A percentile compares a stretch with the other conserved stretches of the same genome.
These are phyloP conservation scores for Cyphomyrus discorhynchus DNA, from an alignment of 2,113 vertebrate genomes.

Conservation along the genomic window DNA sequence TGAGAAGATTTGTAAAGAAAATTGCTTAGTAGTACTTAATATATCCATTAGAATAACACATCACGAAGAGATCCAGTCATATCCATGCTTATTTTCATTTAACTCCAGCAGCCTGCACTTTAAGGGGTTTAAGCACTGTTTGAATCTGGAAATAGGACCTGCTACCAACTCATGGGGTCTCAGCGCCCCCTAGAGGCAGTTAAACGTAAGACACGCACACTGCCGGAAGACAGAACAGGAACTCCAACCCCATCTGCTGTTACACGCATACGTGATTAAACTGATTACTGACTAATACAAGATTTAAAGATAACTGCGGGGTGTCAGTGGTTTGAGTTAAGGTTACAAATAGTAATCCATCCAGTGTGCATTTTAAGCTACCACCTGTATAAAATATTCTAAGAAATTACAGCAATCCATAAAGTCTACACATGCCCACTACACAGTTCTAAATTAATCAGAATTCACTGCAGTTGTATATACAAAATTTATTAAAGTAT, in stretches of 20 bases:
- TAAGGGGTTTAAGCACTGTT: neutral
- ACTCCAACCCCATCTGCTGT: neutral
- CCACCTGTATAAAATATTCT: neutral
- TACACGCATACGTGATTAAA: neutral
- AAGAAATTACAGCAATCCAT: neutral
- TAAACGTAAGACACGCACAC: neutral
- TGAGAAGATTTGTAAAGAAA: no score
- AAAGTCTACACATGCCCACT: neutral
- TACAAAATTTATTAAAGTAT: slow-evolving; percentile 14
- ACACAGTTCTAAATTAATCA: neutral
- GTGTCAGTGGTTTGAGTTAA: neutral
- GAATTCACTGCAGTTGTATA: neutral
- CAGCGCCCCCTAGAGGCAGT: neutral
- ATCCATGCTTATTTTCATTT: neutral
- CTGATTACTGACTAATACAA: neutral
- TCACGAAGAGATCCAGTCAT: neutral
- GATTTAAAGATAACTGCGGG: neutral
- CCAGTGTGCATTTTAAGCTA: neutral
- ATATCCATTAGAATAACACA: neutral
- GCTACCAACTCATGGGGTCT: neutral
- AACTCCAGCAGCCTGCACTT: neutral
- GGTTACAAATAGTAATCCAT: neutral
- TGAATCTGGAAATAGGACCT: neutral
- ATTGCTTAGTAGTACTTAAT: neutral
- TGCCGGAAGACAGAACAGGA: neutral